Conservation (phyloP, 2,797 vertebrate genomes). For the Lutjanus campechanus region DNA sequence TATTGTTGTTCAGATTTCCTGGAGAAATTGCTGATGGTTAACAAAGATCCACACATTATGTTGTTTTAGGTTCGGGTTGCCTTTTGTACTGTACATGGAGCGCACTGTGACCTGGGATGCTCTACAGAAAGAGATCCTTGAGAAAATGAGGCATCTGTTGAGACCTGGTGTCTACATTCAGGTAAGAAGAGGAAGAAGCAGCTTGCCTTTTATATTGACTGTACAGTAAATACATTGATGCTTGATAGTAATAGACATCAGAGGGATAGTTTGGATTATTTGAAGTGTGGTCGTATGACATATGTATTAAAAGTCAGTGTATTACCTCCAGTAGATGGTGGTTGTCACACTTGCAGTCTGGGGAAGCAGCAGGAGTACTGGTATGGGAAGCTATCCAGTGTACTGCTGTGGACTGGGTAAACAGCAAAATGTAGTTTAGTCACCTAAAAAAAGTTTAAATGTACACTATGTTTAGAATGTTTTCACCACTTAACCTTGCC, state of each 20-base stretch:
- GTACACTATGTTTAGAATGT: no score
- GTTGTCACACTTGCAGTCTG: no score
- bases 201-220: not conserved
- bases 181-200: constrained; percentile 80
- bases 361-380: no score
- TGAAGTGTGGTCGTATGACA: no score
- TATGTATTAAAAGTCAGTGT: no score
- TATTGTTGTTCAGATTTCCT: not conserved
- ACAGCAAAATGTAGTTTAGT: no score
- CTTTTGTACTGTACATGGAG: constrained; percentile 96
- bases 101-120: constrained; percentile 96
- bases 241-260: not conserved
- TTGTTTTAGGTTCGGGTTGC: constrained; percentile 92
- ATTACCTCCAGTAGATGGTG: no score
- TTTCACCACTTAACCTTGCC: no score
- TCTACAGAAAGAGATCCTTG: constrained; percentile 97
- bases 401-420: no score
- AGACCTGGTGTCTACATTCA: constrained; percentile 95
- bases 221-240: not conserved
- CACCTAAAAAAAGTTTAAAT: no score
- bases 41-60: not conserved
- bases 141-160: constrained; percentile 97
- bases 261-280: no score
- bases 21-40: not conserved
- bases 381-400: no score